Conservation (phyloP, 1,140 invertebrate genomes). For the Oryctes rhinoceros region DNA sequence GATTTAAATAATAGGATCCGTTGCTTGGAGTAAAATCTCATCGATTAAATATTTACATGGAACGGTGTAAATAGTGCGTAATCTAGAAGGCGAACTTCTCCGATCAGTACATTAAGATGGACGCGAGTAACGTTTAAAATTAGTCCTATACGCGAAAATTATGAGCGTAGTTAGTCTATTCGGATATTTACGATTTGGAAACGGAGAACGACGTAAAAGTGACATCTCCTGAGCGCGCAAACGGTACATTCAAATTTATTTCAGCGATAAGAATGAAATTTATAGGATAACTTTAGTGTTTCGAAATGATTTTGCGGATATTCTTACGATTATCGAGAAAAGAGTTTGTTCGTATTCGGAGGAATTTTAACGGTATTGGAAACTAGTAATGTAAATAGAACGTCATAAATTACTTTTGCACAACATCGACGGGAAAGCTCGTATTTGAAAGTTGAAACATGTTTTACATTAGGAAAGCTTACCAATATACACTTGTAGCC, state of each 20-base stretch:
- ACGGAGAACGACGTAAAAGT: neutral
- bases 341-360: neutral
- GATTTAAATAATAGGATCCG: neutral
- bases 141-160: neutral
- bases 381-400: too few relatives aligned
- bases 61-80: constrained; percentile 10
- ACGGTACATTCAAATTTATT: neutral
- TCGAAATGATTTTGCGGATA: neutral
- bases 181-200: neutral
- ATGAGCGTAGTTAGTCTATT: neutral
- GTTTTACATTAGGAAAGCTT: too few relatives aligned
- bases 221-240: constrained; percentile 8
- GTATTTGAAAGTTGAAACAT: too few relatives aligned
- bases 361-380: too few relatives aligned
- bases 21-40: neutral
- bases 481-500: too few relatives aligned
- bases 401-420: too few relatives aligned
- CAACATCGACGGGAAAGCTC: too few relatives aligned
- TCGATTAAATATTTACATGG: neutral
- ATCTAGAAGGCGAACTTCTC: neutral
- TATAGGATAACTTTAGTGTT: neutral
- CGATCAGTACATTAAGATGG: neutral
- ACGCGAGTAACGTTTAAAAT: neutral
- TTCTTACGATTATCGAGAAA: neutral
- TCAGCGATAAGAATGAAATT: neutral